Conservation (phyloP, 2,888 invertebrate species). For the Lepidonotus clava region DNA sequence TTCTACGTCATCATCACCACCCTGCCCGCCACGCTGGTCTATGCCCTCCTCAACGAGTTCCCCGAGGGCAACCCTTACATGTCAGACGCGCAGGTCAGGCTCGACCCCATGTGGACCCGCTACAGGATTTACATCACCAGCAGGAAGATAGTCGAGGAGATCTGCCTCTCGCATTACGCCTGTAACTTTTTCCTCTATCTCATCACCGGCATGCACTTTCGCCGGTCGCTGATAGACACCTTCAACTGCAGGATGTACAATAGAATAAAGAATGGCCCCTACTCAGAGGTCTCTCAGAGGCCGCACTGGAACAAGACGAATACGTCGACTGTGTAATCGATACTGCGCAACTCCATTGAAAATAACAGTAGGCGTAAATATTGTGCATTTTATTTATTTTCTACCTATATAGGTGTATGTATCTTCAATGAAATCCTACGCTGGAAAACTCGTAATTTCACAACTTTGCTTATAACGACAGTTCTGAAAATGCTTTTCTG, state of each 20-base stretch:
- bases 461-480: too few relatives aligned
- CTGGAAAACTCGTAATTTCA: too few relatives aligned
- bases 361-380: too few relatives aligned
- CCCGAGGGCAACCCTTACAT: slow-evolving; percentile 68
- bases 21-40: slow-evolving; percentile 78
- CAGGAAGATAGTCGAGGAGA: slow-evolving; percentile 72
- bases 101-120: slow-evolving; percentile 69
- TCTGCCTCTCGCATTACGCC: slow-evolving; percentile 76
- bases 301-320: slow-evolving; percentile 8
- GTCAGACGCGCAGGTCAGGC: slow-evolving; percentile 67
- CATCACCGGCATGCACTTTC: slow-evolving; percentile 72
- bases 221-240: slow-evolving; percentile 56
- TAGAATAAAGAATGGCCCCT: slow-evolving; percentile 37
- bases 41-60: slow-evolving; percentile 70
- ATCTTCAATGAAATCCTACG: too few relatives aligned
- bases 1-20: slow-evolving; percentile 79
- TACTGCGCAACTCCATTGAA: not conserved
- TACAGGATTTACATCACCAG: slow-evolving; percentile 67
- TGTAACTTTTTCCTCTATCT: slow-evolving; percentile 74
- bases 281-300: slow-evolving; percentile 18
- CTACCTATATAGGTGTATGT: too few relatives aligned
- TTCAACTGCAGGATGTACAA: slow-evolving; percentile 46
- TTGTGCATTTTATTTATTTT: too few relatives aligned
- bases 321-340: not conserved
- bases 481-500: too few relatives aligned